Percentiles rank a stretch among this genome's conserved stretches.
phyloP scores from a whole-genome alignment of 2,888 invertebrate species.

The Dolichopus griseipennis region DNA sequence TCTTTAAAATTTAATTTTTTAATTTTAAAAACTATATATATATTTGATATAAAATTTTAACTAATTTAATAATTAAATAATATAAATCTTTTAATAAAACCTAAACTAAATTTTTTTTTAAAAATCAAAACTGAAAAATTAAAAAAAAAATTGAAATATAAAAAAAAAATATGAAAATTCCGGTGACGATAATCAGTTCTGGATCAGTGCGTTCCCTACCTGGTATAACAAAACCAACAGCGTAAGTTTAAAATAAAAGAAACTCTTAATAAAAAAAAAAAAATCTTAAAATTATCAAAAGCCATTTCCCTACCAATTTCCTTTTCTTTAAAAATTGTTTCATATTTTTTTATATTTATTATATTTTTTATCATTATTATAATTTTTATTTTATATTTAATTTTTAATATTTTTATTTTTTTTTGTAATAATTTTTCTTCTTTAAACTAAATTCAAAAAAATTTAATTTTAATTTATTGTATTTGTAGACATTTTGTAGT shows the following conservation, averaged over 20 bases:
- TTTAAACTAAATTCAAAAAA: no score
- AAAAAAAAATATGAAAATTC: slow-evolving; percentile 2
- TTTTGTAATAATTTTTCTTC: no score
- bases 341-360: background rate
- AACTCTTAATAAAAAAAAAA: background rate
- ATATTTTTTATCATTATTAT: background rate
- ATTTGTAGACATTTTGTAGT: no score
- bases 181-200: slow-evolving; percentile 20
- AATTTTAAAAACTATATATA: no score
- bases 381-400: background rate
- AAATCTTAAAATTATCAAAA: background rate
- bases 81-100: no score
- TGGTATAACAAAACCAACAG: slow-evolving; percentile 40
- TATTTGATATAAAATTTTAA: no score
- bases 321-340: background rate
- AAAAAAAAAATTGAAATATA: background rate
- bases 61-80: no score
- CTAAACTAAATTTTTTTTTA: no score
- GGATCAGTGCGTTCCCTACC: slow-evolving; percentile 27
- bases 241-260: slow-evolving; percentile 37
- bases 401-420: no score
- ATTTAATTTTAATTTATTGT: no score
- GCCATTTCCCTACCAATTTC: slow-evolving; percentile 4
- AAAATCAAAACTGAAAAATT: no score
- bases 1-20: no score